phyloP scores from a whole-genome alignment of 2,888 invertebrate species.

The Tenthredo mesomela region DNA sequence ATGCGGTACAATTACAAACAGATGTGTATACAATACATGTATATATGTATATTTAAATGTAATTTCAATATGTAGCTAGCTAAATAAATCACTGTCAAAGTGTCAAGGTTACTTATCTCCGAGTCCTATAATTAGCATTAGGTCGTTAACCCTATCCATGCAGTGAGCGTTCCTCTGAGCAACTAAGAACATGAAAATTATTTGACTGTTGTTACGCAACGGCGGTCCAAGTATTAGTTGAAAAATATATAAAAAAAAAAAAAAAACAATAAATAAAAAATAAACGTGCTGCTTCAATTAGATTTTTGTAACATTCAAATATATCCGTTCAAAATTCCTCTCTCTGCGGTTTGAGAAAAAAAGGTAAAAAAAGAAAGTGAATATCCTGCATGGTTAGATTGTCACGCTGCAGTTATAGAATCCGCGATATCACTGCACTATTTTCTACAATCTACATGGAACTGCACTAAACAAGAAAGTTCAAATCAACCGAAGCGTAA shows the following conservation, averaged over 20 bases:
- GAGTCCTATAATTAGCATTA: slow-evolving; percentile 25
- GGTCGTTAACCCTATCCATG: slow-evolving; percentile 4
- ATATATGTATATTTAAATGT: neutral
- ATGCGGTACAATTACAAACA: neutral
- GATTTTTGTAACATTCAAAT: neutral
- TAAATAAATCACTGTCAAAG: slow-evolving; percentile 20
- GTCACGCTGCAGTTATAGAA: neutral
- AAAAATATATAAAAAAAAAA: neutral
- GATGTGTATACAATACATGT: neutral
- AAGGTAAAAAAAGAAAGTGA: neutral
- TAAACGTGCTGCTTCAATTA: neutral
- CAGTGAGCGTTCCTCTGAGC: neutral
- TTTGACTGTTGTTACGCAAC: neutral
- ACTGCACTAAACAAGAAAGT: neutral
- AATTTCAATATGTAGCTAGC: neutral
- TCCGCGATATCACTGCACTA: neutral
- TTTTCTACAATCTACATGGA: neutral
- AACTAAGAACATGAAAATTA: neutral
- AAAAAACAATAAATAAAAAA: neutral
- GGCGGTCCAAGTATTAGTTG: neutral
- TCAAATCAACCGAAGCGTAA: neutral
- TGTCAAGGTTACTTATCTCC: slow-evolving; percentile 17
- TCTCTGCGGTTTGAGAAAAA: neutral
- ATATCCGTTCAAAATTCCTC: neutral
- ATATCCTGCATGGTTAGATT: neutral